Percentiles rank a stretch among this genome's conserved stretches.
phyloP scores from a whole-genome alignment of 1,140 invertebrate species.

The Caerostris extrusa region DNA sequence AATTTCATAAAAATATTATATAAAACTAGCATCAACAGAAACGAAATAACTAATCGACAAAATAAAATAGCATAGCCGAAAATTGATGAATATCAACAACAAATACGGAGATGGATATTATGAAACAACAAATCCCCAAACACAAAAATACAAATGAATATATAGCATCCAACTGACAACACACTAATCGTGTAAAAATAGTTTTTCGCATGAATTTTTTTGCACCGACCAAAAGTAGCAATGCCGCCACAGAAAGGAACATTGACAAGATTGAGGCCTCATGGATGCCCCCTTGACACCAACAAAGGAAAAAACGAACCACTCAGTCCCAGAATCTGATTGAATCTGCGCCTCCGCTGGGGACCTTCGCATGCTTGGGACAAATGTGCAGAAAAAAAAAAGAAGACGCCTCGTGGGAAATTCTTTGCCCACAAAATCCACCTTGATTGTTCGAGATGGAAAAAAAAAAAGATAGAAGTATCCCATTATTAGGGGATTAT shows the following conservation, averaged over 20 bases:
- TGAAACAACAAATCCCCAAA: not conserved
- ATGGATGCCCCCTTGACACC: not conserved
- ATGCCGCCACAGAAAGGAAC: not conserved
- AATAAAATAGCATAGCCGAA: too few relatives aligned
- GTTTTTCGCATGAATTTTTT: not conserved
- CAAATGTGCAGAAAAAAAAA: constrained; percentile 1
- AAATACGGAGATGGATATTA: too few relatives aligned
- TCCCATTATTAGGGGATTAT: constrained; percentile 32
- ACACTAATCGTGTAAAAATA: not conserved
- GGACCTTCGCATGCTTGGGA: not conserved
- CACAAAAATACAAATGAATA: not conserved
- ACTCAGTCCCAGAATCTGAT: constrained; percentile 49
- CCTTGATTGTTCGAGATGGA: not conserved
- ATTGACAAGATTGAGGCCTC: not conserved
- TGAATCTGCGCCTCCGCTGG: not conserved
- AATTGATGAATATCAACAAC: too few relatives aligned
- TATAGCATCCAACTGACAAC: not conserved
- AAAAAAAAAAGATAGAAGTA: not conserved
- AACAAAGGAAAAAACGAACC: constrained; percentile 17
- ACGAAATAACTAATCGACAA: too few relatives aligned
- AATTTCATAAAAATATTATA: too few relatives aligned
- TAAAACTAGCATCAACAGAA: too few relatives aligned
- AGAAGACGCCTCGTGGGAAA: not conserved
- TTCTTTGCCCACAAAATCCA: constrained; percentile 18
- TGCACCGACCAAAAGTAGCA: not conserved